Base-by-base conservation (phyloP, 2,888 invertebrate species). In the Bombylius major region DNA sequence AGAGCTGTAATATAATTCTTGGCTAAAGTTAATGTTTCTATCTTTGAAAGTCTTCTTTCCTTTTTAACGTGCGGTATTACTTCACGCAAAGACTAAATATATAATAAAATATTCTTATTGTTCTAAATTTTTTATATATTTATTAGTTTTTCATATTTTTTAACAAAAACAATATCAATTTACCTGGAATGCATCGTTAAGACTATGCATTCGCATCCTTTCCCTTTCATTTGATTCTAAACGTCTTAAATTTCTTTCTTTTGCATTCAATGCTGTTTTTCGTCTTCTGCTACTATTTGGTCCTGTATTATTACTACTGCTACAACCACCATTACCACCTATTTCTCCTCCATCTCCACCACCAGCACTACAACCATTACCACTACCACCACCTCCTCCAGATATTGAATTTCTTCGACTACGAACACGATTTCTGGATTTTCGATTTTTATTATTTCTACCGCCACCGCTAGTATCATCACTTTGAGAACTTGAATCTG, bases 221-320 rank as follows among this genome's bases (percentile, higher is more conserved):
- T 93, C 93, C 54, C 93, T 78, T 71, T 93, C 92, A 72, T 93
- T 93, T 72, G 91, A 91, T 75, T 93, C 93, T 53, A 93, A 78
- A 56, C 93, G 81, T 52, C 93, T 80, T 58, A 89, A 76, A 73
- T 92, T 93, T 60, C 92, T 78, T 69, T 93, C 93, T 56, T 91
- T 79, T 4, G 91, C 89, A 57, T 87, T 88, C 57, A 89, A 78
- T 5, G 86, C 84, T 63, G 86, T 83, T 68, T 87, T 83, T 62
- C 88, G 80, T 64, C 86, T 76, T n/a, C 85, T 74, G 56, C 76
- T 77, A 47, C 75, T 68, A 57, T 70, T 62, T 49, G 65, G 61
- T 31, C 62, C 60, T 4, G 33, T 23, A 42, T 11, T 42, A 11
- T 11, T 42, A 42, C 39, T 42, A 7, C 7, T 11, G 6, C 8